phyloP scores from a whole-genome alignment of 2,797 vertebrate species.

The Manis crassicaudata region DNA sequence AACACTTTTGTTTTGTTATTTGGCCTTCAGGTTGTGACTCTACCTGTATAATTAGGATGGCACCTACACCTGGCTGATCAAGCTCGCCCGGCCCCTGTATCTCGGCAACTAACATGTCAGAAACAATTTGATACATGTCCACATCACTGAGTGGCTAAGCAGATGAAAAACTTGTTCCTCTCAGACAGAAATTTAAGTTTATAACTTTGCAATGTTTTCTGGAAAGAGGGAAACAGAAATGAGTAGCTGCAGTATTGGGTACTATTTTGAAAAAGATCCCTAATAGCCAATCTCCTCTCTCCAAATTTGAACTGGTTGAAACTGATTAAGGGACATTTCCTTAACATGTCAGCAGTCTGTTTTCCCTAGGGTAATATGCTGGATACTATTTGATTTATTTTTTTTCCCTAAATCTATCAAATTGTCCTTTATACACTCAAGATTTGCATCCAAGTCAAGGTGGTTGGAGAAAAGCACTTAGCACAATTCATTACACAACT shows the following conservation, averaged over 20 bases:
- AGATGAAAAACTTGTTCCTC: constrained; percentile 55
- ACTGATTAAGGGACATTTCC: constrained; percentile 5
- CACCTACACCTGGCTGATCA: constrained; percentile 79
- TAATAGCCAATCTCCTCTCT: background rate
- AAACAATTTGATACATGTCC: constrained; percentile 80
- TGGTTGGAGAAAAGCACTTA: background rate
- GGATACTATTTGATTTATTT: background rate
- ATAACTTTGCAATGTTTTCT: constrained; percentile 58
- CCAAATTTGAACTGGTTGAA: background rate
- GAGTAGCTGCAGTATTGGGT: background rate
- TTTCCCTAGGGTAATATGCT: background rate
- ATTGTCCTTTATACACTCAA: background rate
- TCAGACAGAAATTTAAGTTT: constrained; percentile 70
- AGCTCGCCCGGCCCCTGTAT: constrained; percentile 79
- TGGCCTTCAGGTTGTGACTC: constrained; percentile 68
- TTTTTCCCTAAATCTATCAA: background rate
- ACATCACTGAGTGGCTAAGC: constrained; percentile 70
- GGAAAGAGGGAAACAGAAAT: background rate
- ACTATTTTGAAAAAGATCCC: background rate
- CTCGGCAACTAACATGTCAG: constrained; percentile 74
- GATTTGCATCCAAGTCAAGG: background rate
- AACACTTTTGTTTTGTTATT: constrained; percentile 56
- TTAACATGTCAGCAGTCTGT: background rate
- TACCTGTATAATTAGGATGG: constrained; percentile 55
- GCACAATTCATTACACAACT: background rate